phyloP scores from a whole-genome alignment of 1,140 invertebrate genomes.

The Pogonomyrmex californicus region DNA sequence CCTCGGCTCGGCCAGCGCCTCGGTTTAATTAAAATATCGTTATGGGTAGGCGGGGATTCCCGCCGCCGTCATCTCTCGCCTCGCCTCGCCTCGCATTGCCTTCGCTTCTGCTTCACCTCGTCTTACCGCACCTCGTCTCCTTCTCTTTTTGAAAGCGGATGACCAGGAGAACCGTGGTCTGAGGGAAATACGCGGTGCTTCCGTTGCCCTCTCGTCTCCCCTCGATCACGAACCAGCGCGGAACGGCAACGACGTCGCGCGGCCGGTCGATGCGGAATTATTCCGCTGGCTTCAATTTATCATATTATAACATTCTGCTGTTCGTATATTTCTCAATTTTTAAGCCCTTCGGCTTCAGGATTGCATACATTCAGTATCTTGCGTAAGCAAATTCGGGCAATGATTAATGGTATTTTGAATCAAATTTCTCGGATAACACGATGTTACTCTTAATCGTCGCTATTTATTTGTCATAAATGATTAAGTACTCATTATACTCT shows the following conservation, averaged over 20 bases:
- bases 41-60: constrained; percentile 87
- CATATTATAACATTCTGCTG: constrained; percentile 37
- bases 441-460: constrained; percentile 25
- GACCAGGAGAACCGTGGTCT: constrained; percentile 30
- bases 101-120: constrained; percentile 29
- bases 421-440: constrained; percentile 28
- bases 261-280: constrained; percentile 43
- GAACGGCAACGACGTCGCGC: neutral
- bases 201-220: constrained; percentile 52
- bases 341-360: neutral
- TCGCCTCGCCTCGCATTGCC: constrained; percentile 68
- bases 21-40: constrained; percentile 88
- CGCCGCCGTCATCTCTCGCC: constrained; percentile 80
- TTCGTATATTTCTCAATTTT: constrained; percentile 33
- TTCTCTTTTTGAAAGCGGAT: constrained; percentile 70
- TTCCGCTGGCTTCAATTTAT: constrained; percentile 42
- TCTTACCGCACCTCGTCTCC: constrained; percentile 71
- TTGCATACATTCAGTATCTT: constrained; percentile 7
- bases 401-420: constrained; percentile 48
- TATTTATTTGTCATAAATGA: constrained; percentile 33
- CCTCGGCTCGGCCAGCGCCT: constrained; percentile 82
- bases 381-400: constrained; percentile 36
- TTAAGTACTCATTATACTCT: neutral
- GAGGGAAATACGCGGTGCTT: constrained; percentile 65
- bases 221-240: constrained; percentile 10